A percentile compares a stretch with the other conserved stretches of the same genome.
Conservation (phyloP, 2,797 vertebrate species). For the Picus viridis region DNA sequence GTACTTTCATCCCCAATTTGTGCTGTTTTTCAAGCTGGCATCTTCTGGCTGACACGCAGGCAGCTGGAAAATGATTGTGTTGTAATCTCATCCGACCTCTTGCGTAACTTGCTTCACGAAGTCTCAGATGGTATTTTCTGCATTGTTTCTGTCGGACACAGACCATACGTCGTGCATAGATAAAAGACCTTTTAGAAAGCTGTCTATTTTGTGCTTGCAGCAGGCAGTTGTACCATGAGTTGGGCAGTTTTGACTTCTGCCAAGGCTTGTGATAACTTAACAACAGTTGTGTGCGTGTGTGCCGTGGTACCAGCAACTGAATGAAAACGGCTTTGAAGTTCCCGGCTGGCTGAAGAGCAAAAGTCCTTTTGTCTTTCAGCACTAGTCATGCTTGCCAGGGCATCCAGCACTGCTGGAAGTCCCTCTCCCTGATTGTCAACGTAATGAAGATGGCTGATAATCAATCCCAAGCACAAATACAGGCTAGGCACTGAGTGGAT, state of each 20-base stretch:
- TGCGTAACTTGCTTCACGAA: background rate
- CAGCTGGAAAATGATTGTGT: background rate
- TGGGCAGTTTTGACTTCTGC: background rate
- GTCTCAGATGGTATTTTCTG: background rate
- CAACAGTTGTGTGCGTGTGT: background rate
- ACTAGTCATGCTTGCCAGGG: background rate
- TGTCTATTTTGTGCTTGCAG: background rate
- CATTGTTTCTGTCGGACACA: background rate
- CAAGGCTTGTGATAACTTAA: constrained; percentile 21
- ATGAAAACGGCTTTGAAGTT: constrained; percentile 48
- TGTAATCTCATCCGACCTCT: background rate
- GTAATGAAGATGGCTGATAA: background rate
- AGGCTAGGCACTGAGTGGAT: too few species aligned
- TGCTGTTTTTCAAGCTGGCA: background rate
- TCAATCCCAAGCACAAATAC: background rate
- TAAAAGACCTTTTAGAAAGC: background rate
- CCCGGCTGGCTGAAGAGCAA: constrained; percentile 33
- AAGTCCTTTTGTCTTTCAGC: constrained; percentile 39
- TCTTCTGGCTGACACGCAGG: background rate
- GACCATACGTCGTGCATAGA: background rate
- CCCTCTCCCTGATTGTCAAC: background rate
- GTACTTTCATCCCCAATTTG: background rate
- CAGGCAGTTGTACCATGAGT: background rate
- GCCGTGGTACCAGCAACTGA: background rate
- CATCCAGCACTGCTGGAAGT: background rate